These are phyloP conservation scores for Tyrannus savana DNA, from an alignment of 2,113 vertebrate genomes.

Conservation along the genomic window DNA sequence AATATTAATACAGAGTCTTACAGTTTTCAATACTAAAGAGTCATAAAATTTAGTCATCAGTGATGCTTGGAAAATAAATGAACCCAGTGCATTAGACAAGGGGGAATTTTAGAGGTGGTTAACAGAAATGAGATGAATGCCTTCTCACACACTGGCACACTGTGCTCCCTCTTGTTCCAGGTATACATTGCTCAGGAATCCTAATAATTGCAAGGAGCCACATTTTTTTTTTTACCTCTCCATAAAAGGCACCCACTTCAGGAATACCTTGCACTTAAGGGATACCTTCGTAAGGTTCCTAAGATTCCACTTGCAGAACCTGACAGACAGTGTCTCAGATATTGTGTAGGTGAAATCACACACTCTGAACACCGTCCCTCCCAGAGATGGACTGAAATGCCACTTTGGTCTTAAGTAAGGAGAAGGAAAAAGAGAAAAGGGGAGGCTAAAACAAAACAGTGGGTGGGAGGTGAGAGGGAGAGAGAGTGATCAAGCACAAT, in stretches of 20 bases:
- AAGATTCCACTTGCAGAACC: not conserved
- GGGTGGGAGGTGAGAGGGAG: not conserved
- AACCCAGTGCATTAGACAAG: not conserved
- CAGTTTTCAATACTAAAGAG: not conserved
- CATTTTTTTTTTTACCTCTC: no score
- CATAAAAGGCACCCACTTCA: not conserved
- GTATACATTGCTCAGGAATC: not conserved
- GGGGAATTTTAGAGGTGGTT: not conserved
- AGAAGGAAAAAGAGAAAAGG: not conserved
- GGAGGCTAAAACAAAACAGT: accelerated
- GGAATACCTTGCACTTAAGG: not conserved
- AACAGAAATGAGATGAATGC: not conserved
- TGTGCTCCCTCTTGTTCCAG: not conserved
- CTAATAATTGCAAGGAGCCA: not conserved
- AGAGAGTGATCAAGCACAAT: not conserved
- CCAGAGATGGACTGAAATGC: not conserved
- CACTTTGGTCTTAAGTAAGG: conserved; percentile 20
- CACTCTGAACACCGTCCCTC: not conserved
- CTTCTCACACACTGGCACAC: not conserved
- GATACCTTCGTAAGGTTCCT: not conserved
- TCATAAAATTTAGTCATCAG: not conserved
- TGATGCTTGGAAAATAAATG: not conserved
- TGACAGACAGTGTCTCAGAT: not conserved
- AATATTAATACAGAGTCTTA: not conserved
- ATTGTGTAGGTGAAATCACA: not conserved